Conservation (phyloP, 2,797 vertebrate genomes). For the Diplodus sargus region DNA sequence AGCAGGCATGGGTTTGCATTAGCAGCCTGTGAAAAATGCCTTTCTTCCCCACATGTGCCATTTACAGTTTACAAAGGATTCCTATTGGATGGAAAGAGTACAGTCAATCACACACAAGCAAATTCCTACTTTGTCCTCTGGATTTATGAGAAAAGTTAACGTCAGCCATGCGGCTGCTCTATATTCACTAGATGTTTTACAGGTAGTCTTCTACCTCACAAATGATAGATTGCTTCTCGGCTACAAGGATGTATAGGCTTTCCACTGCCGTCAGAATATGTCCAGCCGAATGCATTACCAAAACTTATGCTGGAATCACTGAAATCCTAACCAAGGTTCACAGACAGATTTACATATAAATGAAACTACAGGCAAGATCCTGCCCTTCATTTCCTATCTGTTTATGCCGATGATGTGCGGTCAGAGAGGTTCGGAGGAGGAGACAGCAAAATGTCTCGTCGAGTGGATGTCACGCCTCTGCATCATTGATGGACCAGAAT, state of each 20-base stretch:
- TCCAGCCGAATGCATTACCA: slow-evolving; percentile 68
- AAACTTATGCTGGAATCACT: slow-evolving; percentile 67
- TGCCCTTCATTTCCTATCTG: slow-evolving; percentile 62
- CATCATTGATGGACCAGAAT: neutral
- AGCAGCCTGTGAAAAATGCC: slow-evolving; percentile 48
- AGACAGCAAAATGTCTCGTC: slow-evolving; percentile 20
- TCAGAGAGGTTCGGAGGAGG: slow-evolving; percentile 41
- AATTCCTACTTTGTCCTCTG: slow-evolving; percentile 55
- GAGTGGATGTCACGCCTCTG: slow-evolving; percentile 24
- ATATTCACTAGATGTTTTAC: slow-evolving; percentile 67
- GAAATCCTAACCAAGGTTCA: slow-evolving; percentile 68
- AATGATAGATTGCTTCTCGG: slow-evolving; percentile 65
- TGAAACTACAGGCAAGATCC: slow-evolving; percentile 69
- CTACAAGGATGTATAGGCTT: slow-evolving; percentile 63
- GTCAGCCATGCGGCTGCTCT: slow-evolving; percentile 37
- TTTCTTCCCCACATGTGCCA: slow-evolving; percentile 38
- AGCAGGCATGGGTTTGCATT: slow-evolving; percentile 51
- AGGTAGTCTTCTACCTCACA: slow-evolving; percentile 49
- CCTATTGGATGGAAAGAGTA: slow-evolving; percentile 36
- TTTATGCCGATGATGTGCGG: slow-evolving; percentile 49
- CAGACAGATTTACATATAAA: slow-evolving; percentile 82
- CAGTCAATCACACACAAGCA: slow-evolving; percentile 41
- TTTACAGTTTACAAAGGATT: slow-evolving; percentile 40
- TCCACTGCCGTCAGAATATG: slow-evolving; percentile 54
- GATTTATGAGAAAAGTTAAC: slow-evolving; percentile 65